Conservation (phyloP, 2,888 invertebrate genomes). For the Itoplectis maculator region DNA sequence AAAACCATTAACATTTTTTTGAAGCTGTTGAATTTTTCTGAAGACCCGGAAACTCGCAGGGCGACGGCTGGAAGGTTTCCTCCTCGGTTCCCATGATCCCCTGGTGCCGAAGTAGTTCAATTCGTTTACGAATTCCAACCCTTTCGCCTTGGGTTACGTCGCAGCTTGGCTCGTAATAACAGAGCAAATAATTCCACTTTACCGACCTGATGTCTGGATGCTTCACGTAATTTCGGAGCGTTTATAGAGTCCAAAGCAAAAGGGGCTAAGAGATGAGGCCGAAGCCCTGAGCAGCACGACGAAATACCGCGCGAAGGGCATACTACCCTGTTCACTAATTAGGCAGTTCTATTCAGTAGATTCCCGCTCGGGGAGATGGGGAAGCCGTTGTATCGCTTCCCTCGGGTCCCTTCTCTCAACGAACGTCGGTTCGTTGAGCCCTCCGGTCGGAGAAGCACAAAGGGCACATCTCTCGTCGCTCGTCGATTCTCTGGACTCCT, state of each 20-base stretch:
- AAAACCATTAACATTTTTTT: too few species aligned
- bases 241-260: too few species aligned
- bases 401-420: slow-evolving; percentile 11
- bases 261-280: not conserved
- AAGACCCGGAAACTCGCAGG: not conserved
- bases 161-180: not conserved
- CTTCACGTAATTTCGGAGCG: too few species aligned
- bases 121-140: slow-evolving; percentile 70
- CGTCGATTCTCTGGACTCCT: slow-evolving; percentile 63
- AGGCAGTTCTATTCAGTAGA: slow-evolving; percentile 77
- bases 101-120: slow-evolving; percentile 76
- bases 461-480: slow-evolving; percentile 26
- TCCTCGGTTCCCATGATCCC: slow-evolving; percentile 68
- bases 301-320: slow-evolving; percentile 69
- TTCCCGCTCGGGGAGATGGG: slow-evolving; percentile 59
- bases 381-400: slow-evolving; percentile 37
- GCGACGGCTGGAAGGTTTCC: not conserved
- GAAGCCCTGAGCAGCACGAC: not conserved
- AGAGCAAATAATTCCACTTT: not conserved
- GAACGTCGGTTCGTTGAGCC: not conserved
- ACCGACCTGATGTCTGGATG: too few species aligned
- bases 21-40: too few species aligned
- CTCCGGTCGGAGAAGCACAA: slow-evolving; percentile 4
- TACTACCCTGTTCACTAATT: slow-evolving; percentile 79
- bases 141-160: slow-evolving; percentile 50